These are phyloP conservation scores for Cavia aperea DNA, from an alignment of 2,113 vertebrate species.

Conservation along the genomic window DNA sequence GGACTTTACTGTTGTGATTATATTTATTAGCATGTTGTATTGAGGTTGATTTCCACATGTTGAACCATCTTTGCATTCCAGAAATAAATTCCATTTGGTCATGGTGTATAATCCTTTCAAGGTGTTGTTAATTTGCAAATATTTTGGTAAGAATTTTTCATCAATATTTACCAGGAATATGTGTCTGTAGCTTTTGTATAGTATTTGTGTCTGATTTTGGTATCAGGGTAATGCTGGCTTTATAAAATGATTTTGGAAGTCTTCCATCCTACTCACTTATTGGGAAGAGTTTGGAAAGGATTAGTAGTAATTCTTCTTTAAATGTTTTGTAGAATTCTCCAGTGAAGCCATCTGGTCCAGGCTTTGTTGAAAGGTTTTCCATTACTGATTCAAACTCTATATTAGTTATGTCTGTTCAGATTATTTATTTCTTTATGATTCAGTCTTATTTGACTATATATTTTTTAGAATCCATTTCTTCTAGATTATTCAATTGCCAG, in stretches of 20 bases:
- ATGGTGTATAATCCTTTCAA: neutral
- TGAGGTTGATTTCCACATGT: conserved; percentile 1
- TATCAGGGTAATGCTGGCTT: neutral
- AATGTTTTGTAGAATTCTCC: conserved; percentile 47
- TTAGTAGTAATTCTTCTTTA: conserved; percentile 54
- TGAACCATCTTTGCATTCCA: conserved; percentile 28
- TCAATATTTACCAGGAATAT: conserved; percentile 7
- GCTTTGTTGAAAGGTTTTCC: conserved; percentile 28
- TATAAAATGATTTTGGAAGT: conserved; percentile 35
- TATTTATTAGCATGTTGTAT: neutral
- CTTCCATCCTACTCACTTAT: neutral
- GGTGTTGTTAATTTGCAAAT: neutral
- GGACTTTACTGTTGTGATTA: neutral
- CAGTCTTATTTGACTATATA: neutral
- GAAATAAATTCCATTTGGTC: neutral
- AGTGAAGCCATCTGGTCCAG: conserved; percentile 26
- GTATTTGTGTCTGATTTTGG: conserved; percentile 29
- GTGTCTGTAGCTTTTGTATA: neutral
- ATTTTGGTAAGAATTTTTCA: conserved; percentile 21
- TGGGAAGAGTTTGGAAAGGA: conserved; percentile 27
- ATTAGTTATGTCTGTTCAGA: conserved; percentile 14
- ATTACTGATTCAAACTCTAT: conserved; percentile 39
- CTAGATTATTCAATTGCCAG: neutral
- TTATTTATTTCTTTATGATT: conserved; percentile 36
- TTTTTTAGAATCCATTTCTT: conserved; percentile 40